Conservation (phyloP, 2,113 vertebrate genomes). For the Leucopsar rothschildi region DNA sequence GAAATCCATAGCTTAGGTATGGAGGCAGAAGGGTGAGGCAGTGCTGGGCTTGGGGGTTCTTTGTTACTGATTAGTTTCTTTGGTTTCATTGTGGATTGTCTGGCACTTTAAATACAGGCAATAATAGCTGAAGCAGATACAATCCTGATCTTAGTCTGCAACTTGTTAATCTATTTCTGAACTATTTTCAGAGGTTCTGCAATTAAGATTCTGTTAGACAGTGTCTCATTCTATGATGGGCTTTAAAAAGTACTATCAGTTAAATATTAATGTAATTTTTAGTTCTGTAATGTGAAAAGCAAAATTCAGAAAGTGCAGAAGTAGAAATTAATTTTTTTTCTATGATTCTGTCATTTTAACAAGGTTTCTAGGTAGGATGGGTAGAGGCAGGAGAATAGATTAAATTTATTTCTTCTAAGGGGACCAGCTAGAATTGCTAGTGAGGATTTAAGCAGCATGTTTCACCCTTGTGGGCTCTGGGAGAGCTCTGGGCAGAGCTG, state of each 20-base stretch:
- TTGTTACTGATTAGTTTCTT: background rate
- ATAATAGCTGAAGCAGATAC: background rate
- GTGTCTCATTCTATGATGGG: background rate
- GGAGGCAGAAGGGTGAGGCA: fast-evolving
- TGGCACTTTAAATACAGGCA: background rate
- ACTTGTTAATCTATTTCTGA: background rate
- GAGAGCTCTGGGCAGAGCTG: background rate
- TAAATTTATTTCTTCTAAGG: background rate
- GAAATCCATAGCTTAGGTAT: background rate
- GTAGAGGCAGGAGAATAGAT: background rate
- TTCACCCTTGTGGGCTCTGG: background rate
- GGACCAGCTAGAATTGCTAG: background rate
- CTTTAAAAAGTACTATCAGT: background rate
- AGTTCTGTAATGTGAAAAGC: background rate
- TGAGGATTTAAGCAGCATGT: background rate
- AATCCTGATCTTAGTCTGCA: background rate
- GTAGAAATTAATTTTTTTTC: background rate
- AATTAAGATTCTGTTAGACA: background rate
- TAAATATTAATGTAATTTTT: background rate
- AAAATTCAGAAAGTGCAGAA: background rate
- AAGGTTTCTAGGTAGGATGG: background rate
- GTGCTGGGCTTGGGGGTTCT: background rate
- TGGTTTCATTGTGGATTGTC: background rate
- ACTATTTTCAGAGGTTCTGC: background rate
- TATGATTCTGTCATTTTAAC: background rate